These are phyloP conservation scores for Ceratoteleas bidentatus DNA, from an alignment of 1,140 invertebrate genomes.

Conservation along the genomic window DNA sequence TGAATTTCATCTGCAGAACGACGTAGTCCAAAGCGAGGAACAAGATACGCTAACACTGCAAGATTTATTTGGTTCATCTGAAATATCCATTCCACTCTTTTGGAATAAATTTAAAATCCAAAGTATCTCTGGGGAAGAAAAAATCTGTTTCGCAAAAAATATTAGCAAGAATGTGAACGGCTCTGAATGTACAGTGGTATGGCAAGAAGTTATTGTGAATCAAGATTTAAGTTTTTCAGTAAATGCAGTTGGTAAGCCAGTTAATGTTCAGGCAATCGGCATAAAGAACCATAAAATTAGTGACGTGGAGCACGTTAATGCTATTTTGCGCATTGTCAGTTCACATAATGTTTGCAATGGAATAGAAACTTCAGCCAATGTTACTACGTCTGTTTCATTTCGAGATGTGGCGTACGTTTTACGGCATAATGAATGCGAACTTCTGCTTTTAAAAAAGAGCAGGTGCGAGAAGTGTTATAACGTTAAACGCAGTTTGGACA, in stretches of 20 bases:
- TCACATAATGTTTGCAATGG: constrained; percentile 7
- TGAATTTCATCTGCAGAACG: too few species aligned
- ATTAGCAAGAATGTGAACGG: constrained; percentile 5
- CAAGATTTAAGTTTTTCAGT: not conserved
- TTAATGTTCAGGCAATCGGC: not conserved
- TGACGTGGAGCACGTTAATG: not conserved
- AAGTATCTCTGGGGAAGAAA: not conserved
- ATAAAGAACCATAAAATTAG: not conserved
- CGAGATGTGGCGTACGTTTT: not conserved
- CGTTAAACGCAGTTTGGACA: constrained; percentile 12
- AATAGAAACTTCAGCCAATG: not conserved
- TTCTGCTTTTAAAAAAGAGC: constrained; percentile 1
- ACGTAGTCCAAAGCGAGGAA: too few species aligned
- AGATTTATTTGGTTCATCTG: too few species aligned
- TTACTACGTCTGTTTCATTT: not conserved
- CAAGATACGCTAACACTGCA: too few species aligned
- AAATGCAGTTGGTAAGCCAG: not conserved
- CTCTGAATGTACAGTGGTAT: not conserved
- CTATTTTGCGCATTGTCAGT: not conserved
- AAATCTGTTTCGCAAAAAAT: constrained; percentile 5
- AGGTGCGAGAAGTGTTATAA: constrained; percentile 4
- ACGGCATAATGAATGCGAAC: not conserved
- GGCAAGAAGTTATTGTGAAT: constrained; percentile 4
- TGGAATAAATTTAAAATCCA: too few species aligned
- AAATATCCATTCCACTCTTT: too few species aligned